phyloP scores from a whole-genome alignment of 2,113 vertebrate species.

The Anolis sagrei region DNA sequence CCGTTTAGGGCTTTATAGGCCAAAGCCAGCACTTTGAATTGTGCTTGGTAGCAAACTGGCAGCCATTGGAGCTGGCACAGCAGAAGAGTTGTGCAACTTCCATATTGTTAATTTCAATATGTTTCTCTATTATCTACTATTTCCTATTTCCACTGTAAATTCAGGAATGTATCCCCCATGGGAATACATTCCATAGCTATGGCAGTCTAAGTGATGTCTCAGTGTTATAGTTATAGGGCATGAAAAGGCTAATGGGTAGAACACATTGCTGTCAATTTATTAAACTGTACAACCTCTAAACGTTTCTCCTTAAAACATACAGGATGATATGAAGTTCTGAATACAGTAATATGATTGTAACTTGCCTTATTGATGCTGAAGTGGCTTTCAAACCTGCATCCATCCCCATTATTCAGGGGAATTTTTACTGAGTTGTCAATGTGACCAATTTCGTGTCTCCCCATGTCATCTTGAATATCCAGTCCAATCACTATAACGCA shows the following conservation, averaged over 20 bases:
- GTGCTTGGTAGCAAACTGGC: too few relatives aligned
- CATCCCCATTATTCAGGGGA: conserved; percentile 87
- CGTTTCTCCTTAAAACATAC: not conserved
- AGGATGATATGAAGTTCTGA: not conserved
- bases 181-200: too few relatives aligned
- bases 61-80: too few relatives aligned
- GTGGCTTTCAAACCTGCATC: conserved; percentile 95
- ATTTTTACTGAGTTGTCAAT: conserved; percentile 98
- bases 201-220: too few relatives aligned
- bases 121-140: too few relatives aligned
- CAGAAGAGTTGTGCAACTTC: too few relatives aligned
- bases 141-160: too few relatives aligned
- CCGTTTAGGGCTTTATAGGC: too few relatives aligned
- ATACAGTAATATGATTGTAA: not conserved
- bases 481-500: conserved; percentile 89
- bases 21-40: too few relatives aligned
- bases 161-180: too few relatives aligned
- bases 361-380: conserved; percentile 98
- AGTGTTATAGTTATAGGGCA: too few relatives aligned
- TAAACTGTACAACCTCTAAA: not conserved
- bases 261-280: not conserved
- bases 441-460: conserved; percentile 96
- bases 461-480: conserved; percentile 99
- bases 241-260: not conserved
- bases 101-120: too few relatives aligned